Conservation (phyloP, 2,797 vertebrate genomes). For the Chaunax sp. region DNA sequence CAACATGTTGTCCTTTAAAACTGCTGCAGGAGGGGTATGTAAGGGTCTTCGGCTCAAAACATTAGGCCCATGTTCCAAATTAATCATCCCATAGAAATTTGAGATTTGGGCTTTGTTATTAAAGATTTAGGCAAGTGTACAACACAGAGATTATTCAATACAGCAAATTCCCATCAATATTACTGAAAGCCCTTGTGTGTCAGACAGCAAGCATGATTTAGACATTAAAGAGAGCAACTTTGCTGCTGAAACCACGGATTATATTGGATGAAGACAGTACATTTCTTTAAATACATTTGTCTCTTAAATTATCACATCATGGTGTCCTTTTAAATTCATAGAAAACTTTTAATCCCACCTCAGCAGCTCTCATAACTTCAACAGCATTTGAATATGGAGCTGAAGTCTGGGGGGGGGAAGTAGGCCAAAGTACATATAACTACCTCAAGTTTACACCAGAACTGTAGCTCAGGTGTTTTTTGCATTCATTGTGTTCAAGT, state of each 20-base stretch:
- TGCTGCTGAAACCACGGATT: no score
- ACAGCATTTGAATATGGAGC: slow-evolving; percentile 6
- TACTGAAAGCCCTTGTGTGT: neutral
- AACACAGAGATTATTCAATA: slow-evolving; percentile 4
- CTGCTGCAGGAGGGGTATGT: neutral
- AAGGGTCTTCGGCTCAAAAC: neutral
- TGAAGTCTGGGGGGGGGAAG: neutral
- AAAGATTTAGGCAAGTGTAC: neutral
- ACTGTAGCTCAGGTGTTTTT: neutral
- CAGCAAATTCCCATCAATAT: neutral
- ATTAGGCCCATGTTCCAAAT: neutral
- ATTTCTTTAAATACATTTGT: neutral
- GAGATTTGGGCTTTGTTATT: neutral
- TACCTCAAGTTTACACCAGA: neutral
- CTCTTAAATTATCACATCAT: neutral
- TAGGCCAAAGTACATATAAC: neutral
- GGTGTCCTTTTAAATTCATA: neutral
- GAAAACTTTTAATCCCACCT: neutral
- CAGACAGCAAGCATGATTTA: no score
- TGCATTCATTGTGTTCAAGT: slow-evolving; percentile 1
- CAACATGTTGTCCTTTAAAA: neutral
- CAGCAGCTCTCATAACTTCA: neutral
- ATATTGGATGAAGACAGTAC: no score
- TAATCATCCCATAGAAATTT: neutral
- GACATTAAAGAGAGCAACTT: no score